Evolutionary conservation across 1,140 invertebrate genomes (phyloP), one percentile per base, ranked within the genome.

Genomic region (Himalopsyche phryganea): DNA sequence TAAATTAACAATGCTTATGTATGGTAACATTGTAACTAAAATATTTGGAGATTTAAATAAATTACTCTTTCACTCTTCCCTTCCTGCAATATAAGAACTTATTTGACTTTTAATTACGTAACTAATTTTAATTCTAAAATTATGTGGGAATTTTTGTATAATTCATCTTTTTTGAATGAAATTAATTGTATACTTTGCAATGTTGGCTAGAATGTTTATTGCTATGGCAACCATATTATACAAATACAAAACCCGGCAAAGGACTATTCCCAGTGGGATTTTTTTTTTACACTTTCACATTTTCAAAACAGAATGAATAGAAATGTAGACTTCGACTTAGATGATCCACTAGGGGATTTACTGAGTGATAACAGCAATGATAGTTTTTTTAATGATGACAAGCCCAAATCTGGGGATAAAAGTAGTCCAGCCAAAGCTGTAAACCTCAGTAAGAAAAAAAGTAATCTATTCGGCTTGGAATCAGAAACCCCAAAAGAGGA

Each of bases 301-400:
- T 9, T 28, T 28, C 23, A 28, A 28, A 5, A 9, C 9, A 41
- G 1, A 50, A 63, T 63, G 61, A 36, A 20, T 13, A 51, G 48
- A 49, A 60, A 50, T 44, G 52, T 64, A 32, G 50, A 68, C 71
- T 75, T 78, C 62, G 75, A 75, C 66, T 28, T 75, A 35, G 74
- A 78, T 33, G 76, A 78, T 69, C 76, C 75, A 13, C 63, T 78
- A 58, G 76, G 74, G 15, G 76, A 73, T 55, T 75, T 78, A 60
- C 67, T 78, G 33, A 78, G 76, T 68, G 76, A 77, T 67, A 74
- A 75, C 14, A 78, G 76, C 61, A 73, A 77, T 62, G 76, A 78
- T 55, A 78, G 76, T 65, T 78, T 77, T 56, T 78, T 76, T 64
- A 73, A 77, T 66, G 76, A 77, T 65, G 71, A 78, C 67, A 71